Evolutionary conservation across 2,797 vertebrate genomes (phyloP).

Genomic region (Brachyalestes nurse): DNA sequence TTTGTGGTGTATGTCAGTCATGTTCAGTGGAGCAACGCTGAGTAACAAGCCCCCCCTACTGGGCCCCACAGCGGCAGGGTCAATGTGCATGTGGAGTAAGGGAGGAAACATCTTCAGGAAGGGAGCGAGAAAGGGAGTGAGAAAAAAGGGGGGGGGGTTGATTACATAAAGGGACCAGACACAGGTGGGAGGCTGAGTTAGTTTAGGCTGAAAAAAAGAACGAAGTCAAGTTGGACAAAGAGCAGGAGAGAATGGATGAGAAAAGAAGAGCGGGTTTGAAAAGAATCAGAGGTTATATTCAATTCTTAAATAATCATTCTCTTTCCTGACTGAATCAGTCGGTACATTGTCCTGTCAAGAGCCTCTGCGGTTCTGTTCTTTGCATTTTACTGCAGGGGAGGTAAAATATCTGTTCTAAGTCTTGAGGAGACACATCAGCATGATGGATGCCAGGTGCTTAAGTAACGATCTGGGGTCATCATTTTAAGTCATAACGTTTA

Average conservation of each 20-base stretch:
- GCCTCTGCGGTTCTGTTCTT: background rate
- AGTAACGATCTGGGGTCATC: too few species aligned
- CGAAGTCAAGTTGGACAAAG: background rate
- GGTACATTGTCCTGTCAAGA: background rate
- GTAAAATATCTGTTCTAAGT: too few species aligned
- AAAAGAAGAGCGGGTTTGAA: background rate
- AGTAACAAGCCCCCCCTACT: slow-evolving; percentile 77
- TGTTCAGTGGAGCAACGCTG: slow-evolving; percentile 74
- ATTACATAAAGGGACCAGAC: slow-evolving; percentile 27
- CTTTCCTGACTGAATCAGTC: background rate
- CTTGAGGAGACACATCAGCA: too few species aligned
- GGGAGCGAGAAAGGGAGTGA: slow-evolving; percentile 5
- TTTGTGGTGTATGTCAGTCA: slow-evolving; percentile 74
- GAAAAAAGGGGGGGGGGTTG: background rate
- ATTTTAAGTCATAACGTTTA: too few species aligned
- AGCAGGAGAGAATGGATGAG: background rate
- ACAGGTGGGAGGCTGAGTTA: slow-evolving; percentile 10
- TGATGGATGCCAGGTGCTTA: too few species aligned
- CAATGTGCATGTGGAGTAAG: slow-evolving; percentile 70
- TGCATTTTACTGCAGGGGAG: background rate
- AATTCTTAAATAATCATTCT: background rate
- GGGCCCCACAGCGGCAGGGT: slow-evolving; percentile 69
- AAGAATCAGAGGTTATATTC: background rate
- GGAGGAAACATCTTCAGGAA: slow-evolving; percentile 12
- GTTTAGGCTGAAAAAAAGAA: slow-evolving; percentile 17